phyloP scores from a whole-genome alignment of 2,888 invertebrate species.

The Imbricaverruca yamaguchii region DNA sequence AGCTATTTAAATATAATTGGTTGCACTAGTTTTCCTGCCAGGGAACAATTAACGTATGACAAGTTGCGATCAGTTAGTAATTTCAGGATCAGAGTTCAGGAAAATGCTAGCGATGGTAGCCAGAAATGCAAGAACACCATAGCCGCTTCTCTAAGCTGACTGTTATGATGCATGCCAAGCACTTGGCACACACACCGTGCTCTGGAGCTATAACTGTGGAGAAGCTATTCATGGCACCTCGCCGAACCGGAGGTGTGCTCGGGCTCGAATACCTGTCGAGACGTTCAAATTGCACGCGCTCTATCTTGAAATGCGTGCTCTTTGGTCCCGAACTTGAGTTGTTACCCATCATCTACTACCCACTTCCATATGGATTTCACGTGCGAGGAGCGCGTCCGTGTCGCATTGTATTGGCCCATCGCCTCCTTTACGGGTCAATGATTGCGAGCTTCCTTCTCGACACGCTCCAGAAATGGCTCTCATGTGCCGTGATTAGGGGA shows the following conservation, averaged over 20 bases:
- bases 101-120: too few relatives aligned
- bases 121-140: too few relatives aligned
- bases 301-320: not conserved
- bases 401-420: not conserved
- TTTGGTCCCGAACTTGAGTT: not conserved
- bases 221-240: too few relatives aligned
- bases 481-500: not conserved
- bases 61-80: too few relatives aligned
- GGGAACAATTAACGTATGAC: too few relatives aligned
- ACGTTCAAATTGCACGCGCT: not conserved
- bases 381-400: not conserved
- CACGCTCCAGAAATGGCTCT: not conserved
- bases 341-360: not conserved
- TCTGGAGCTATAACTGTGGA: too few relatives aligned
- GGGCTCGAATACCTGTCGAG: not conserved
- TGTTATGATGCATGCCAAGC: too few relatives aligned
- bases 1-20: too few relatives aligned
- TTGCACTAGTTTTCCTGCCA: too few relatives aligned
- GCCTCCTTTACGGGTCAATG: not conserved
- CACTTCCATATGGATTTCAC: not conserved
- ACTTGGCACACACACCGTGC: too few relatives aligned
- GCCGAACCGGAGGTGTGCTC: not conserved
- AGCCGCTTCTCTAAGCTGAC: too few relatives aligned
- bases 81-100: too few relatives aligned
- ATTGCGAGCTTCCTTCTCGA: not conserved